Conservation (phyloP, 1,140 invertebrate species). For the Drosophila nasuta region DNA sequence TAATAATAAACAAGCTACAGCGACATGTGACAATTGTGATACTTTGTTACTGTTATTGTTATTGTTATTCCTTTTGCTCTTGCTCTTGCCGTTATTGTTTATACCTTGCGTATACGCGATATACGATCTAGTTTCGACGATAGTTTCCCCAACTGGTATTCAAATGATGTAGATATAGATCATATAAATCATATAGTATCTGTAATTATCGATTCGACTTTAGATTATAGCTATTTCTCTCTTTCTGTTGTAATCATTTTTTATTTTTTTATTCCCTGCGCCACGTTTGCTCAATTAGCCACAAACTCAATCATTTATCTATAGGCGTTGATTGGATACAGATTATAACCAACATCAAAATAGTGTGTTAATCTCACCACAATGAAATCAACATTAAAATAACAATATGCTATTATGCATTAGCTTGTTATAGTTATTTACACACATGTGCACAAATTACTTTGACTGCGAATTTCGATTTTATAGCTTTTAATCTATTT, state of each 20-base stretch:
- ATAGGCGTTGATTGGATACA: neutral
- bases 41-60: slow-evolving; percentile 39
- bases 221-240: neutral
- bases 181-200: neutral
- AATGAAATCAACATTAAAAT: no score
- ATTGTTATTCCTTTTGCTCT: slow-evolving; percentile 30
- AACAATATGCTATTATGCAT: neutral
- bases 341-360: neutral
- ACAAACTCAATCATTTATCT: neutral
- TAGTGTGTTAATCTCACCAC: no score
- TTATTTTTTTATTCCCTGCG: neutral
- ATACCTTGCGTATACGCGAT: neutral
- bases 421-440: neutral
- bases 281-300: slow-evolving; percentile 2
- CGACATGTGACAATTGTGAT: slow-evolving; percentile 62
- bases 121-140: neutral
- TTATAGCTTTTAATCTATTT: neutral
- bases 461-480: neutral
- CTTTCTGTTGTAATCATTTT: neutral
- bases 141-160: neutral
- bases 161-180: neutral
- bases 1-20: slow-evolving; percentile 36
- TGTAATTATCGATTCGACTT: slow-evolving; percentile 1
- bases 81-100: slow-evolving; percentile 33
- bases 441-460: neutral